Conservation (phyloP, 2,797 vertebrate species). For the Tarsius wallacei region DNA sequence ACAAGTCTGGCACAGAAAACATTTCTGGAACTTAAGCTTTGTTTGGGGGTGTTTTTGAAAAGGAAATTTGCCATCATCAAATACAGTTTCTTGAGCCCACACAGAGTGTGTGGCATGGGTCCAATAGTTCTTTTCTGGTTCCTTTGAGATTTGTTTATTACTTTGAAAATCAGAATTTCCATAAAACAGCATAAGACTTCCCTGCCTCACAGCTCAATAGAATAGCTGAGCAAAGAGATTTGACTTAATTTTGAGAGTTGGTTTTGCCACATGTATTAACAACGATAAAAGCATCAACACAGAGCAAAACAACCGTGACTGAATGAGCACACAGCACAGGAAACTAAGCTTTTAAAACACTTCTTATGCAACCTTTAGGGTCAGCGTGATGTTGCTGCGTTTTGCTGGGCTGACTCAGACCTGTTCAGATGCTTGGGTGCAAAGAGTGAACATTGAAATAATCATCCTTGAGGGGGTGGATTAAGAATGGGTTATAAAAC, state of each 20-base stretch:
- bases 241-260: constrained; percentile 69
- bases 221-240: constrained; percentile 75
- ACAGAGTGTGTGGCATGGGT: constrained; percentile 81
- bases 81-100: constrained; percentile 82
- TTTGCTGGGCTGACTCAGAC: constrained; percentile 74
- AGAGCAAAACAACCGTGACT: constrained; percentile 66
- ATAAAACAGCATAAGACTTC: constrained; percentile 74
- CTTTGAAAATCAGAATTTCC: constrained; percentile 86
- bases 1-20: constrained; percentile 76
- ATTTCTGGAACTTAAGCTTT: constrained; percentile 84
- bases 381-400: constrained; percentile 50
- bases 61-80: constrained; percentile 86
- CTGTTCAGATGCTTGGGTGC: constrained; percentile 68
- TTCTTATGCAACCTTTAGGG: constrained; percentile 73
- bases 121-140: constrained; percentile 85
- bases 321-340: constrained; percentile 38
- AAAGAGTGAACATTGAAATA: constrained; percentile 68
- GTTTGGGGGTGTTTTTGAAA: constrained; percentile 84
- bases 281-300: constrained; percentile 71
- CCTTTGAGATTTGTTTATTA: constrained; percentile 88
- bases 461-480: constrained; percentile 79
- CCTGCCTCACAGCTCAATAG: constrained; percentile 72
- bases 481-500: constrained; percentile 78
- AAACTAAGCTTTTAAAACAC: constrained; percentile 61
- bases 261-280: constrained; percentile 75